Percentiles rank a stretch among this genome's conserved stretches.
Conservation (phyloP, 2,797 vertebrate species). For the Crax fasciolata region DNA sequence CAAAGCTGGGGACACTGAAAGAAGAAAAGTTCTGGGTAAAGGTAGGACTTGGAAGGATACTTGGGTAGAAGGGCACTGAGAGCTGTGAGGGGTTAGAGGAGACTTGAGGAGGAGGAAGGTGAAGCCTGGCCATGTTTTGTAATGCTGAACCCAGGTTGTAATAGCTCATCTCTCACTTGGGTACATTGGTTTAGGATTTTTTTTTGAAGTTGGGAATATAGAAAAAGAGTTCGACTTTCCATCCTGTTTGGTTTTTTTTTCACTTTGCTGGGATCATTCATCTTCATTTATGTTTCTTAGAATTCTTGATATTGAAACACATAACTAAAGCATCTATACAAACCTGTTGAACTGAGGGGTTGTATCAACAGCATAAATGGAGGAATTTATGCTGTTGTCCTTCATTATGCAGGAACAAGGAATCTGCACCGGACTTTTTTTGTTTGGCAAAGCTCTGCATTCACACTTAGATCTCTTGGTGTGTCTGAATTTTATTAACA, state of each 20-base stretch:
- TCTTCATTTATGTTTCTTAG: neutral
- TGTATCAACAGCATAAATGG: neutral
- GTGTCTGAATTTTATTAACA: neutral
- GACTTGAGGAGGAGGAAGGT: neutral
- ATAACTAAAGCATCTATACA: neutral
- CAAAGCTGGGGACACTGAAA: neutral
- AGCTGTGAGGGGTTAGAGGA: neutral
- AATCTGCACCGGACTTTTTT: neutral
- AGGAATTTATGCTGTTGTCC: neutral
- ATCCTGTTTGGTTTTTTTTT: neutral
- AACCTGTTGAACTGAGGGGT: neutral
- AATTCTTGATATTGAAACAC: too few relatives aligned
- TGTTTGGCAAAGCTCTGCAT: neutral
- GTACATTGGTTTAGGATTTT: neutral
- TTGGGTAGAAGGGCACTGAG: neutral
- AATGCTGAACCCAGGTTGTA: neutral
- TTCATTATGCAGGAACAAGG: neutral
- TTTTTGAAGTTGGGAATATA: neutral
- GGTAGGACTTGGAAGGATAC: neutral
- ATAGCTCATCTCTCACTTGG: neutral
- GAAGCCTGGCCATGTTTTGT: neutral
- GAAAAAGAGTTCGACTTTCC: neutral
- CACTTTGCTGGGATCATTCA: neutral
- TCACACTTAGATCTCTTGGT: neutral
- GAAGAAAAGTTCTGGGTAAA: neutral